Percentiles rank a stretch among this genome's conserved stretches.
Evolutionary conservation across 2,888 invertebrate species (phyloP).

Genomic region (Cataglyphis cursor): DNA sequence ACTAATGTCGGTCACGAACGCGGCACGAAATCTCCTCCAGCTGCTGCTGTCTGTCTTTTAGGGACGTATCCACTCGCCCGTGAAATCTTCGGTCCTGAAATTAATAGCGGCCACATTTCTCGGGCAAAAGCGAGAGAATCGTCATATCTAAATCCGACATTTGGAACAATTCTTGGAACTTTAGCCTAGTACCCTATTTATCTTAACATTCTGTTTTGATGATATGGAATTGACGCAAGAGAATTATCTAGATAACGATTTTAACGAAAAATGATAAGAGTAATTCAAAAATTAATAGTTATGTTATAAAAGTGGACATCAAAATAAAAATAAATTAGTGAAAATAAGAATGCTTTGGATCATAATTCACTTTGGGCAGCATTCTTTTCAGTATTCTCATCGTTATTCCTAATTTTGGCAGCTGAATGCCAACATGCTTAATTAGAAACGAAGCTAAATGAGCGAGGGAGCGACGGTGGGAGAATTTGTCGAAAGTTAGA

Average conservation of each 20-base stretch:
- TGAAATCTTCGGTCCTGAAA: constrained; percentile 71
- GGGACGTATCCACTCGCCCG: constrained; percentile 61
- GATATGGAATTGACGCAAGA: not conserved
- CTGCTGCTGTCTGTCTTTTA: constrained; percentile 70
- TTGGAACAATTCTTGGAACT: constrained; percentile 33
- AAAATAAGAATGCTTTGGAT: not conserved
- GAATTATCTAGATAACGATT: not conserved
- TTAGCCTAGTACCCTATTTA: constrained; percentile 2
- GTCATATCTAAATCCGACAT: constrained; percentile 24
- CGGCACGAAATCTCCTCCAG: constrained; percentile 72
- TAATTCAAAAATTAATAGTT: not conserved
- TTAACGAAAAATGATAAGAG: not conserved
- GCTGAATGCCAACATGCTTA: constrained; percentile 77
- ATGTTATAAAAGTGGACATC: not conserved
- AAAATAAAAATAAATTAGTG: not conserved
- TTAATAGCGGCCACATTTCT: constrained; percentile 72
- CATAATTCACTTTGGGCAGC: not conserved
- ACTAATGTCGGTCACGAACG: constrained; percentile 78
- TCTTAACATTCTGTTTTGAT: not conserved
- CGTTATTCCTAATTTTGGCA: constrained; percentile 61
- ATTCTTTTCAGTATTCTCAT: constrained; percentile 9
- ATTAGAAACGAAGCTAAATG: constrained; percentile 79
- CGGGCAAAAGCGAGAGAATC: constrained; percentile 38
- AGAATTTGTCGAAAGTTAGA: constrained; percentile 76
- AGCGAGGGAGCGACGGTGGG: constrained; percentile 47